These are phyloP conservation scores for Plectropomus leopardus DNA, from an alignment of 2,113 vertebrate species.

Conservation along the genomic window DNA sequence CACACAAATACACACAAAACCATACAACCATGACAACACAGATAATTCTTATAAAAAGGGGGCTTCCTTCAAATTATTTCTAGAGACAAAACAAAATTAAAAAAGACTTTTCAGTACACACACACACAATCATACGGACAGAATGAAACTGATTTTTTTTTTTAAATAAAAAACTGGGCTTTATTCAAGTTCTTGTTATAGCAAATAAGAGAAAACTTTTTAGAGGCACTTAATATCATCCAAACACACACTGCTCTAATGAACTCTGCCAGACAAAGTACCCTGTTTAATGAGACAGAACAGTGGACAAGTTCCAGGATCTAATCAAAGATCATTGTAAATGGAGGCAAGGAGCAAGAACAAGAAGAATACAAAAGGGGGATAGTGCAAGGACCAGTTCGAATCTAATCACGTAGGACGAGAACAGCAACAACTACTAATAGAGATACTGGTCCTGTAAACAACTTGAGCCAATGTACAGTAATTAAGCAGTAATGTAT, in stretches of 20 bases:
- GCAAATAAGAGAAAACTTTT: not conserved
- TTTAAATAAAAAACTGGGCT: not conserved
- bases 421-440: not conserved
- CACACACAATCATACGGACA: not conserved
- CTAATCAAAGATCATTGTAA: slow-evolving; percentile 50
- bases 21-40: slow-evolving; percentile 24
- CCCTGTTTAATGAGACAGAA: slow-evolving; percentile 41
- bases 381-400: not conserved
- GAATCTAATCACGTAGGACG: not conserved
- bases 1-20: slow-evolving; percentile 6
- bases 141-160: not conserved
- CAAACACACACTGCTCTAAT: slow-evolving; percentile 18
- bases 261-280: slow-evolving; percentile 1
- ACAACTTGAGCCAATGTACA: not conserved
- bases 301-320: slow-evolving; percentile 25
- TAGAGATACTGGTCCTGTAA: not conserved
- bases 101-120: not conserved
- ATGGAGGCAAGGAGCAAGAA: slow-evolving; percentile 13
- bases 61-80: not conserved
- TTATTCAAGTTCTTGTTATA: slow-evolving; percentile 17
- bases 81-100: not conserved
- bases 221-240: not conserved
- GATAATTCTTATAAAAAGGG: slow-evolving; percentile 1
- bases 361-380: not conserved
- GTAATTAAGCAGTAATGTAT: not conserved